Base-by-base conservation (phyloP, 2,888 invertebrate species). In the Diaphora mendica region DNA sequence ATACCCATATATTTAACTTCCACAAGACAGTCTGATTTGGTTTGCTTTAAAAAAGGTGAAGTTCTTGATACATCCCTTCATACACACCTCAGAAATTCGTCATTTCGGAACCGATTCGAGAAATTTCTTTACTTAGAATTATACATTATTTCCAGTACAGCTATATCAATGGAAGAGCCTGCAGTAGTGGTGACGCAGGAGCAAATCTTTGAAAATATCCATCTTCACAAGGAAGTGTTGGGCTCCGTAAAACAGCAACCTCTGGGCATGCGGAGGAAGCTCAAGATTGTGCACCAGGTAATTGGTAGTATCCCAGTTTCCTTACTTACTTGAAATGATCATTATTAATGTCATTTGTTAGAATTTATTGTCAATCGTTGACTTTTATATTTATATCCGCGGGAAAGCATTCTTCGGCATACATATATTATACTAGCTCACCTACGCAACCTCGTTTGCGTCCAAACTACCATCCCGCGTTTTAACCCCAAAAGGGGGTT, bases 171-270 rank as follows among this genome's bases (percentile, higher is more conserved):
- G 91, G 98, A 98, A 77, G 98, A 98, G 3, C 92, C 91, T 79
- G 96, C 96, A 75, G 93, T 94, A 64, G 93, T 96, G 77, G 97
- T 97, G 81, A 97, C 97, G 0, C 98, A 98, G 88, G 98, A 98
- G 88, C 98, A 98, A 93, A 98, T 99, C 81, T 98, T 98, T 88
- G 98, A 98, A 91, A 99, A 98, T 87, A 97, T 99, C 77, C 97
- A 98, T 81, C 93, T 99, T 51, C 99, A 99, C 92, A 99, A 99
- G 90, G 99, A 99, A 92, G 98, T 99, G 0, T 95, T 99, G 78
- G 97, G 97, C 80, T 98, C 97, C 66, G 98, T 99, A 20, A 98
- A 98, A 87, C 97, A 98, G 86, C 98, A 98, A 87, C 98, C 98
- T 4, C 97, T 98, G 96, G 97, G 97, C 44, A 97, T 98, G 96